Base-by-base conservation (phyloP, 2,113 vertebrate genomes). In the Boleophthalmus pectinirostris region DNA sequence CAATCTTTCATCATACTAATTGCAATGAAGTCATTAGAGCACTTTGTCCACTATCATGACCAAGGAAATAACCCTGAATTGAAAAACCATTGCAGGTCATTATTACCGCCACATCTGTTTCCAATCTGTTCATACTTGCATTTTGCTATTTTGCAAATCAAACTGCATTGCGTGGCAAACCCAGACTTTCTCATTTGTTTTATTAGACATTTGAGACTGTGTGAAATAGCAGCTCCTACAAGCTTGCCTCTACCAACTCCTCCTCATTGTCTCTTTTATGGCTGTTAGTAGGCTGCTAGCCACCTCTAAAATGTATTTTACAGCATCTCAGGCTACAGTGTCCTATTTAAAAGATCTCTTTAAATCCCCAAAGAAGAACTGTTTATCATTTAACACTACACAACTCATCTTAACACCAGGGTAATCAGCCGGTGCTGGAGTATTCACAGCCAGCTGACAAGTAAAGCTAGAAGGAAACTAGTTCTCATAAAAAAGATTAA, bases 401-500 rank as follows among this genome's bases (percentile, higher is more conserved):
- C 70, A 60, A 75, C 70, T 80, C 72, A 77, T 77, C 69, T 88
- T 86, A 74, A 85, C 86, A 85, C 80, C 63, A 49, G 49, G 75
- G 78, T 72, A 72, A 77, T 80, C 80, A 72, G 69, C 75, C 63
- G 68, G 68, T 2, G 14, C 35, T 70, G 45, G 57, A 70, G 69
- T 75, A 73, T 88, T 88, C 71, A 69, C 88, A 85, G 81, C 71
- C 25, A 76, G 64, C 78, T n/a, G 82, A 68, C 78, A 77, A 80
- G 72, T 82, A 25, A 65, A 68, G 45, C 80, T 88, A 84, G 84
- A 88, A 87, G 87, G 85, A 90, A 89, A 66, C 24, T 1, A 14
- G 66, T 66, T 69, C 68, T 72, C 63, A 66, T n/a, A 78, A 77
- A 29, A 72, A 57, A n/a, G 35, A 46, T 46, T 47, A 5, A 45